phyloP scores from a whole-genome alignment of 1,140 invertebrate species.

The Drosophila kurseongensis region DNA sequence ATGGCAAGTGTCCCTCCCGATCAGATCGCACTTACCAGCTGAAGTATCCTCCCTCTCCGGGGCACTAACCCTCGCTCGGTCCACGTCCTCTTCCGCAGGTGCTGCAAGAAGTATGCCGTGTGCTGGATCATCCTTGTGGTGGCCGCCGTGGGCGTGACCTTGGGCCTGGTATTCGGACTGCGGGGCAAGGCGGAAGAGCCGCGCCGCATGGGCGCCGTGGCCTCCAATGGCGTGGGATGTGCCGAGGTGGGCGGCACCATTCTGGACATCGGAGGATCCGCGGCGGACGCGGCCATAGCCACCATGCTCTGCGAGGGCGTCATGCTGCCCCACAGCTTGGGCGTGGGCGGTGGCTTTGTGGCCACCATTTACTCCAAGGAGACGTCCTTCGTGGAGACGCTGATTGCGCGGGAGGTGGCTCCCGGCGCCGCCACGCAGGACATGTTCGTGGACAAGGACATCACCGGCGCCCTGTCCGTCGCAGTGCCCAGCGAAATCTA shows the following conservation, averaged over 20 bases:
- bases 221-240: slow-evolving; percentile 91
- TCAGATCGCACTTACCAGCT: background rate
- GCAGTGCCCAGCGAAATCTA: slow-evolving; percentile 96
- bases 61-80: background rate
- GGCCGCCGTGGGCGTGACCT: slow-evolving; percentile 47
- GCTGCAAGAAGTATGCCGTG: slow-evolving; percentile 62
- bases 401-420: slow-evolving; percentile 94
- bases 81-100: slow-evolving; percentile 3
- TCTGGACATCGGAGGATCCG: slow-evolving; percentile 91
- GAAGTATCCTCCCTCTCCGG: background rate
- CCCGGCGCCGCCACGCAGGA: slow-evolving; percentile 88
- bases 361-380: slow-evolving; percentile 91
- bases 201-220: slow-evolving; percentile 88
- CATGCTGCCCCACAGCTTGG: slow-evolving; percentile 93
- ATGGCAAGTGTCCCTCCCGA: slow-evolving; percentile 30
- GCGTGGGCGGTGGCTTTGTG: slow-evolving; percentile 94
- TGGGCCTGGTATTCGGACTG: slow-evolving; percentile 69
- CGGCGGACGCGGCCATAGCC: slow-evolving; percentile 95
- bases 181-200: slow-evolving; percentile 22
- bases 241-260: slow-evolving; percentile 90
- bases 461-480: slow-evolving; percentile 89
- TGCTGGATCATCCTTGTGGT: slow-evolving; percentile 64
- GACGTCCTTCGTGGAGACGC: slow-evolving; percentile 86
- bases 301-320: slow-evolving; percentile 94
- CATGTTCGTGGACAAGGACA: slow-evolving; percentile 88